Evolutionary conservation across 2,113 vertebrate species (phyloP).

Genomic region (Ptilonorhynchus violaceus): DNA sequence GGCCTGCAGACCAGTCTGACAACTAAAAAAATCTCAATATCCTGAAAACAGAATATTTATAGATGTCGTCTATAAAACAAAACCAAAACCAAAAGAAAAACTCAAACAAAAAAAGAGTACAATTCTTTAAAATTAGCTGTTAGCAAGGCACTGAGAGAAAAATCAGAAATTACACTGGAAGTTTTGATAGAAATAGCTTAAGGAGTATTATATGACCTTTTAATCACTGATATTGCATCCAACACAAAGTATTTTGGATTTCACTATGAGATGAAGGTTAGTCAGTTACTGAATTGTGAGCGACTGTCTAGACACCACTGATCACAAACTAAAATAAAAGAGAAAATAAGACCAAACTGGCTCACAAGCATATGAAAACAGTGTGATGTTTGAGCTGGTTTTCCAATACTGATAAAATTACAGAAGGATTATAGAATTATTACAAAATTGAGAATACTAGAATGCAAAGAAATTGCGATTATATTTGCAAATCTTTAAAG

Average conservation of each 20-base stretch:
- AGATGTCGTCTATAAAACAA: neutral
- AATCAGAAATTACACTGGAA: neutral
- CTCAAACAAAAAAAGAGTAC: accelerated
- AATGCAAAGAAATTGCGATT: neutral
- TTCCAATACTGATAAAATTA: neutral
- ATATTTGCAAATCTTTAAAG: neutral
- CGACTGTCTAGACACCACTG: neutral
- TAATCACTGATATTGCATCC: neutral
- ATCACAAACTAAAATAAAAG: neutral
- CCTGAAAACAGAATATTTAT: neutral
- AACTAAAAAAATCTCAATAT: neutral
- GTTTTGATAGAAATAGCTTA: neutral
- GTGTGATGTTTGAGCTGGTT: neutral
- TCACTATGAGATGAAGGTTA: neutral
- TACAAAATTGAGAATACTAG: neutral
- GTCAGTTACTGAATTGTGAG: neutral
- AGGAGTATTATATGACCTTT: neutral
- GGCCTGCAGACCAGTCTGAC: neutral
- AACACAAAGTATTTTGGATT: neutral
- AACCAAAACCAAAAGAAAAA: neutral
- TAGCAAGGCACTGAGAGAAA: neutral
- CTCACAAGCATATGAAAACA: neutral
- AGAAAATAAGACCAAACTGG: neutral
- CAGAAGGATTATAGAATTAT: neutral
- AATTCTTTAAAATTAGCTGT: neutral